These are phyloP conservation scores for Nebria salina DNA, from an alignment of 2,888 invertebrate genomes.

Conservation along the genomic window DNA sequence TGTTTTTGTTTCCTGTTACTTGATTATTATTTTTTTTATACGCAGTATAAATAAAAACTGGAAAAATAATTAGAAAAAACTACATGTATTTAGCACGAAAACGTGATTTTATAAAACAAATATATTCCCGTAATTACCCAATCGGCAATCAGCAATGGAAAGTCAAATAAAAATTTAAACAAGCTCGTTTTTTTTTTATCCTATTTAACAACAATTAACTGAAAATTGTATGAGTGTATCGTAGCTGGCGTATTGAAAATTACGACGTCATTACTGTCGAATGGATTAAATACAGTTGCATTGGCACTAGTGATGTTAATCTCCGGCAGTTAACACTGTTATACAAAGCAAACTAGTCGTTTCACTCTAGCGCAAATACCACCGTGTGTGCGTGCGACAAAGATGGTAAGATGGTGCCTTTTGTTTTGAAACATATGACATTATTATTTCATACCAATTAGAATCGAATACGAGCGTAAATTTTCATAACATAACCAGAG, in stretches of 20 bases:
- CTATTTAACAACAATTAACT: too few relatives aligned
- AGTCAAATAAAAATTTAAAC: too few relatives aligned
- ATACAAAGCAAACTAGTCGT: background rate
- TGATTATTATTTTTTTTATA: too few relatives aligned
- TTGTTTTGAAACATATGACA: conserved; percentile 45
- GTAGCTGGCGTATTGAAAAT: conserved; percentile 33
- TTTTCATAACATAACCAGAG: too few relatives aligned
- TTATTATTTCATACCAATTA: conserved; percentile 40
- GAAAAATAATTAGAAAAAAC: too few relatives aligned
- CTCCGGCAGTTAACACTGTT: conserved; percentile 41
- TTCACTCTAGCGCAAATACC: conserved; percentile 8
- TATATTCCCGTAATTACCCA: too few relatives aligned
- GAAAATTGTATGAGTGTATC: conserved; percentile 9
- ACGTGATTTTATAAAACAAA: too few relatives aligned
- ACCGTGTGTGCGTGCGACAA: conserved; percentile 6
- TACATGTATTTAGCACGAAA: too few relatives aligned
- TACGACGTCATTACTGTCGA: conserved; percentile 40
- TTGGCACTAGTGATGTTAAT: conserved; percentile 41
- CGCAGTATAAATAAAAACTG: too few relatives aligned
- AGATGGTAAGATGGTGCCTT: conserved; percentile 30
- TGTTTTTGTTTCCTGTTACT: background rate
- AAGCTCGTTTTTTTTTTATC: too few relatives aligned
- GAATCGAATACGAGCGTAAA: conserved; percentile 3
- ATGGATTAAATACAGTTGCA: conserved; percentile 44
- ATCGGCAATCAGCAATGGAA: too few relatives aligned